phyloP scores from a whole-genome alignment of 1,140 invertebrate species.

The Copidosoma floridanum region DNA sequence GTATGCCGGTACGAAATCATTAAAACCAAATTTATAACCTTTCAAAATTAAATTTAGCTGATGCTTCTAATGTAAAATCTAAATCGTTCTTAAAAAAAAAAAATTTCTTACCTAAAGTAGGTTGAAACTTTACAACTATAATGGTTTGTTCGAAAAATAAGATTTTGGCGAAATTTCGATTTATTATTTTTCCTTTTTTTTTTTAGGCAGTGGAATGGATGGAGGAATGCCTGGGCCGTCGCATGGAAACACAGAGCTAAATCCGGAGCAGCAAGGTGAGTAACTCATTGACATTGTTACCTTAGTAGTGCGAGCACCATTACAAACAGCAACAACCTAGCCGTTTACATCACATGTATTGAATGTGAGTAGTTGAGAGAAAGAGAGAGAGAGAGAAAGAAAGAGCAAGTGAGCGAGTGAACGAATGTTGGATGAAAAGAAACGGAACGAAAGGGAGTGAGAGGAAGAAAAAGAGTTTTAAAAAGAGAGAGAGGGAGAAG shows the following conservation, averaged over 20 bases:
- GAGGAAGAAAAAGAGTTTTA: constrained; percentile 37
- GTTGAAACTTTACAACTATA: no score
- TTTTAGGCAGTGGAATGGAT: constrained; percentile 49
- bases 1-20: constrained; percentile 55
- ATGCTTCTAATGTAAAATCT: no score
- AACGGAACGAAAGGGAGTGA: background rate
- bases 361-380: constrained; percentile 53
- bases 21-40: no score
- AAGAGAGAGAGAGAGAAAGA: background rate
- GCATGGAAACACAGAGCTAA: constrained; percentile 49
- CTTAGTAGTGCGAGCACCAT: constrained; percentile 57
- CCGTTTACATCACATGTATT: constrained; percentile 54
- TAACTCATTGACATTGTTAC: constrained; percentile 39
- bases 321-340: constrained; percentile 60
- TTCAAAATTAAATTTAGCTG: no score
- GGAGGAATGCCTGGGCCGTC: constrained; percentile 54
- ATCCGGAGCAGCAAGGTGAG: constrained; percentile 56
- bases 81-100: no score
- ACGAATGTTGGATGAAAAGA: constrained; percentile 32
- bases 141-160: no score
- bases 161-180: no score
- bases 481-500: background rate
- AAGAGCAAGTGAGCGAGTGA: constrained; percentile 29
- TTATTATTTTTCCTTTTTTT: no score
- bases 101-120: no score